Evolutionary conservation across 2,888 invertebrate species (phyloP), one percentile per base, ranked within the genome.

Genomic region (Limnephilus lunatus): DNA sequence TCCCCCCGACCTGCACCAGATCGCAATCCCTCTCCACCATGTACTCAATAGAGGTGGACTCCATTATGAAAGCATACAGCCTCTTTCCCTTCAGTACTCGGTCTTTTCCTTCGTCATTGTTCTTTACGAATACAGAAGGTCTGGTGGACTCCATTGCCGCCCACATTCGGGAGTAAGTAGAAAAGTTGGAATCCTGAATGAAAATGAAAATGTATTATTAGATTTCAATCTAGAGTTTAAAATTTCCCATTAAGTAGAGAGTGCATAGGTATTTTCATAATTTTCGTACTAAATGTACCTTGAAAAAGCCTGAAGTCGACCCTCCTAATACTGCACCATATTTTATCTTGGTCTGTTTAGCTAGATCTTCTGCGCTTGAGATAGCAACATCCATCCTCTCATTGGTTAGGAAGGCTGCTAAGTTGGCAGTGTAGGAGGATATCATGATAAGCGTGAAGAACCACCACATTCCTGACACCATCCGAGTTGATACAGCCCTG

Each of bases 391-490:
- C 98, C 97, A 98, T 98, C 80, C 98, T 97, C 81, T 98, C 98
- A 94, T 98, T 98, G 0, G 99, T 99, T 9, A 99, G 96, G 95
- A 99, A 99, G 39, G 99, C 99, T 15, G 99, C 99, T 94, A 99
- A 96, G 95, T 99, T 99, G 85, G 99, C 99, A 2, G 99, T 99
- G 95, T 99, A 99, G 0, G 99, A 99, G 0, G 99, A 98, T 92
- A 98, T 98, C 97, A 99, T 98, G 95, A 99, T 99, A 31, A 99
- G 96, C 0, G 98, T 98, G 95, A 99, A 99, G 95, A 99, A 99
- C 99, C 99, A 99, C 99, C 98, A 98, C 97, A 98, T 98, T 3
- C 98, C 98, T n/a, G 98, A 98, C 0, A 99, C 98, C 96, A 99
- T 97, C 91, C 99, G 96, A 0, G 99, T 99, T 0, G 99, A 99